Conservation (phyloP, 2,113 vertebrate species). For the Cyanoramphus novaezelandiae region DNA sequence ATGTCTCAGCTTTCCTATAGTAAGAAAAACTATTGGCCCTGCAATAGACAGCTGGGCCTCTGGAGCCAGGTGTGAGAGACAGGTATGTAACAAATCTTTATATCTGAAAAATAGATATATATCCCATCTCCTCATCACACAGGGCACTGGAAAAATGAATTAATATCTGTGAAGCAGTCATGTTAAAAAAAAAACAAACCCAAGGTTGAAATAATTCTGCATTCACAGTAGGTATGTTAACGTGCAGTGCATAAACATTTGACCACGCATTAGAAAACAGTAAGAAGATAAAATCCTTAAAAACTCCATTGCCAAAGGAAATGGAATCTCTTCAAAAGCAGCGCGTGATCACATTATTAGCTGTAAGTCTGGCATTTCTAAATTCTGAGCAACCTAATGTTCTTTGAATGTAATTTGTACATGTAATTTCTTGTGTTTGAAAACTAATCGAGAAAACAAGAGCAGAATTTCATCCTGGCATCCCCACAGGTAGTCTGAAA, state of each 20-base stretch:
- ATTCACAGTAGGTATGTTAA: not conserved
- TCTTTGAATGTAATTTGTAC: not conserved
- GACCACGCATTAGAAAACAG: not conserved
- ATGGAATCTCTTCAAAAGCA: not conserved
- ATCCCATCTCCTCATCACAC: not conserved
- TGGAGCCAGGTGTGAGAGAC: not conserved
- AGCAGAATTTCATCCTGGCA: not conserved
- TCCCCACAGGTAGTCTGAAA: not conserved
- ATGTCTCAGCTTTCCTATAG: not conserved
- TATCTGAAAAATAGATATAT: not conserved
- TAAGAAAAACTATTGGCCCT: not conserved
- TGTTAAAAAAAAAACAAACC: accelerated
- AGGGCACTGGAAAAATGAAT: not conserved
- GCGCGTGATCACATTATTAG: not conserved
- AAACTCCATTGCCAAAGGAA: not conserved
- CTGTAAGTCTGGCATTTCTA: not conserved
- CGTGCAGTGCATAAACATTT: not conserved
- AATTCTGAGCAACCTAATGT: not conserved
- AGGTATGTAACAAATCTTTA: not conserved
- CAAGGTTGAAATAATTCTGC: not conserved
- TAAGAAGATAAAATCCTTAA: not conserved
- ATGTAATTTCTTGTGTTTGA: not conserved
- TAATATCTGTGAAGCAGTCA: not conserved
- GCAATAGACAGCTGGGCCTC: not conserved
- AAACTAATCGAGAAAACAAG: not conserved